Evolutionary conservation across 2,797 vertebrate genomes (phyloP).

Genomic region (Lithobates pipiens): DNA sequence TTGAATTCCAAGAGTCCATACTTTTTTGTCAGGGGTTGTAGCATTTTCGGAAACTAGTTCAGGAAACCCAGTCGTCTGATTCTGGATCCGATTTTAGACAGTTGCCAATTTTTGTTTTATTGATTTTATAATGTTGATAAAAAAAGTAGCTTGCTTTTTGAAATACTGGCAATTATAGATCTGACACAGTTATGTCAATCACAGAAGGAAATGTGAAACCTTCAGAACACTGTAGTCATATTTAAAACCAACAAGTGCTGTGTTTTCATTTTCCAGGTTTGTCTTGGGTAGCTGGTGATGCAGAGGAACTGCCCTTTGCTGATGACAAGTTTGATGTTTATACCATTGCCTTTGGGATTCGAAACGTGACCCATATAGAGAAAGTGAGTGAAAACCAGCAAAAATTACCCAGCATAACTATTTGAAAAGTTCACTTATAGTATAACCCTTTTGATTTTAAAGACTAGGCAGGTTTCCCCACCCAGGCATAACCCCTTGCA

Average conservation of each 20-base stretch:
- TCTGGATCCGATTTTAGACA: background rate
- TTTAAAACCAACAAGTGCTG: no score
- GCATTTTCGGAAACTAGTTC: no score
- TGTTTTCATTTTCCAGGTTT: constrained; percentile 78
- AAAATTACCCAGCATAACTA: background rate
- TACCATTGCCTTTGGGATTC: constrained; percentile 94
- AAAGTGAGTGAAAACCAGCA: constrained; percentile 74
- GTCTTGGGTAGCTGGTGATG: constrained; percentile 93
- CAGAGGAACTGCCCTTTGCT: constrained; percentile 93
- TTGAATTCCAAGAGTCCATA: no score
- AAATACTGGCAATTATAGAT: no score
- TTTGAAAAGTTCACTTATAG: no score
- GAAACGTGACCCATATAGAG: constrained; percentile 93
- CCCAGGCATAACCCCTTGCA: no score
- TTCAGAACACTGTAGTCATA: background rate
- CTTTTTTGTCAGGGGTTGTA: no score
- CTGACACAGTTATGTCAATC: background rate
- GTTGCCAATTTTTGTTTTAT: no score
- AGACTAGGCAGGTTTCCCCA: no score
- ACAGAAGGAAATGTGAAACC: background rate
- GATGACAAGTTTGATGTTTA: constrained; percentile 94
- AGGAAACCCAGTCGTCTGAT: background rate
- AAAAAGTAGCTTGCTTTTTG: no score
- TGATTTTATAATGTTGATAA: no score
- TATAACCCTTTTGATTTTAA: no score